A percentile compares a stretch with the other conserved stretches of the same genome.
Conservation (phyloP, 2,797 vertebrate genomes). For the Pterois miles region DNA sequence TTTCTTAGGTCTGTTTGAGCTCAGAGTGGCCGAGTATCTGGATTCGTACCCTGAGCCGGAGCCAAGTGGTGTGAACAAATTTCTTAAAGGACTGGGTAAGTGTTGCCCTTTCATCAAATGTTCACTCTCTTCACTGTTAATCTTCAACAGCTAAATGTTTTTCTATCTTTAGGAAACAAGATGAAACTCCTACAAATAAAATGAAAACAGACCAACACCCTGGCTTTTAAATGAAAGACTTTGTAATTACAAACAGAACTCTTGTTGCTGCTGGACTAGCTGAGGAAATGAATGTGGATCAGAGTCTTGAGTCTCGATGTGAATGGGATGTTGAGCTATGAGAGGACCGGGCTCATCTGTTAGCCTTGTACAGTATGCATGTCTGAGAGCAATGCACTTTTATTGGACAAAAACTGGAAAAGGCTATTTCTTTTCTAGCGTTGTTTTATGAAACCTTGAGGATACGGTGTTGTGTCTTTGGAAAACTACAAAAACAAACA, state of each 20-base stretch:
- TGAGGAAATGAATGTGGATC: constrained; percentile 12
- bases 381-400: constrained; percentile 32
- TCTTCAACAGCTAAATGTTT: constrained; percentile 20
- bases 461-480: not conserved
- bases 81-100: constrained; percentile 94
- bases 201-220: constrained; percentile 49
- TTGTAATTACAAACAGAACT: constrained; percentile 21
- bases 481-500: constrained; percentile 20
- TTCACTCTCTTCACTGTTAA: not conserved
- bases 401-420: constrained; percentile 61
- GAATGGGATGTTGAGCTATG: not conserved
- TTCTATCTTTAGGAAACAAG: constrained; percentile 76
- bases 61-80: constrained; percentile 91
- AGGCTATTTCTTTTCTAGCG: not conserved
- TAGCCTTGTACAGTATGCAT: not conserved
- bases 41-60: constrained; percentile 89
- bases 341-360: constrained; percentile 2
- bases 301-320: not conserved
- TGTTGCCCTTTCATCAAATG: not conserved
- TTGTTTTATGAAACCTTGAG: constrained; percentile 15
- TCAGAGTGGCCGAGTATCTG: constrained; percentile 90
- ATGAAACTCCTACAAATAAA: constrained; percentile 88
- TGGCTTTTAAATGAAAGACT: constrained; percentile 22
- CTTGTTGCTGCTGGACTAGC: constrained; percentile 47
- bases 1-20: constrained; percentile 92